A percentile compares a stretch with the other conserved stretches of the same genome.
These are phyloP conservation scores for Cybosia mesomella DNA, from an alignment of 2,888 invertebrate species.

Conservation along the genomic window DNA sequence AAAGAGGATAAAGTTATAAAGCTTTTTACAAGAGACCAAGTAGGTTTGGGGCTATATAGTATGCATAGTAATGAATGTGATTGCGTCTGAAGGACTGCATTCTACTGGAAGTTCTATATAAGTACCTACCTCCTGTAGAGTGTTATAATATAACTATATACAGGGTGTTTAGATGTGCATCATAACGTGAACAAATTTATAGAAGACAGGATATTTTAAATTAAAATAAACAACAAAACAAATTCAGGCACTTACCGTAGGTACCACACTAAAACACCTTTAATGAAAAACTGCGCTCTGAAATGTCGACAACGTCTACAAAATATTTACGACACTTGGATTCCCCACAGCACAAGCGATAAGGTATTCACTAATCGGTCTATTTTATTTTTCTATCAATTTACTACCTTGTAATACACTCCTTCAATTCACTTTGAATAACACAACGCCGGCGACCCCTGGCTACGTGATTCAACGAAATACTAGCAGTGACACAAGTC, in stretches of 20 bases:
- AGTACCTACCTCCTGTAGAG: no score
- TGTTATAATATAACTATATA: no score
- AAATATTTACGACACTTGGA: conserved; percentile 31
- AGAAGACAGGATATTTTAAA: neutral
- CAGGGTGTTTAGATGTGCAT: neutral
- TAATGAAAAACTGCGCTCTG: neutral
- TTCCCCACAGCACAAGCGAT: conserved; percentile 31
- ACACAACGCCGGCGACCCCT: neutral
- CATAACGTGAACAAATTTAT: neutral
- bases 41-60: no score
- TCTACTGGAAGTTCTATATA: no score
- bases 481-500: conserved; percentile 22
- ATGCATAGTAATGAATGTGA: no score
- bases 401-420: neutral
- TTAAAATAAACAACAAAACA: neutral
- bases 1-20: no score
- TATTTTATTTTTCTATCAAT: neutral
- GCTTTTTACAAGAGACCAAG: no score
- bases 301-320: conserved; percentile 14
- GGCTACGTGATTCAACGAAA: neutral
- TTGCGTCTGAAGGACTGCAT: no score
- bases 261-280: neutral
- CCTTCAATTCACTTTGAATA: conserved; percentile 1
- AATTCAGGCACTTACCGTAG: conserved; percentile 14
- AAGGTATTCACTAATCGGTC: conserved; percentile 22